Percentiles rank a stretch among this genome's conserved stretches.
These are phyloP conservation scores for Lampris incognitus DNA, from an alignment of 2,113 vertebrate species.

Conservation along the genomic window DNA sequence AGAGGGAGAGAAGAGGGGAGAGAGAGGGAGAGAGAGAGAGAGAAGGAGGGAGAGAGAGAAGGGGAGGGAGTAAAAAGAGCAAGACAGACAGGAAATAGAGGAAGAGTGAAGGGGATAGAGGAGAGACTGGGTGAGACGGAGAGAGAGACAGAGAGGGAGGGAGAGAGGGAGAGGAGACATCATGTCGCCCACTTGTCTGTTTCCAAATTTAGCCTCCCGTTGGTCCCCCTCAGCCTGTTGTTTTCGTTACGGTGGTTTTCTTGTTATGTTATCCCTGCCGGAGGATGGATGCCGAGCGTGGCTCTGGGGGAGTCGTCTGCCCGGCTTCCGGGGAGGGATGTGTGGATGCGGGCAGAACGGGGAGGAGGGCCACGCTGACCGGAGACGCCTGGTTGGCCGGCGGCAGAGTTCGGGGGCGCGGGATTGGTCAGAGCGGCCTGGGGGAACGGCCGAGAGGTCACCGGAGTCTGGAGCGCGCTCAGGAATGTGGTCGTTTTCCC, in stretches of 20 bases:
- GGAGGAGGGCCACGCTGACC: conserved; percentile 32
- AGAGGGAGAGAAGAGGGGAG: background rate
- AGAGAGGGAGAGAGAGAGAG: background rate
- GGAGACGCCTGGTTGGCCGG: conserved; percentile 46
- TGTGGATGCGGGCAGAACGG: conserved; percentile 48
- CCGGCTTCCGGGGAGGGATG: conserved; percentile 45
- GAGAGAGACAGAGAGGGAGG: background rate
- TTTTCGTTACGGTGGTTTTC: conserved; percentile 59
- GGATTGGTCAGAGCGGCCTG: conserved; percentile 25
- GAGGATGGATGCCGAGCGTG: conserved; percentile 7
- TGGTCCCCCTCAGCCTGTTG: conserved; percentile 34
- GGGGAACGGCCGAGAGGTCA: conserved; percentile 30
- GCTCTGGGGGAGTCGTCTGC: conserved; percentile 19
- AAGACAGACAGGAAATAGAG: background rate
- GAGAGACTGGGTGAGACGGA: too few relatives aligned
- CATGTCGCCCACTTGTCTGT: conserved; percentile 50
- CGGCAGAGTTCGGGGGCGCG: conserved; percentile 30
- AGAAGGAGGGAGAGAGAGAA: background rate
- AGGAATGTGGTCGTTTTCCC: conserved; percentile 22
- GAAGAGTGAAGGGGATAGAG: background rate
- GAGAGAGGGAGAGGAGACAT: conserved; percentile 23
- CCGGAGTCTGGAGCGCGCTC: conserved; percentile 18
- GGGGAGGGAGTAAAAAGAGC: too few relatives aligned
- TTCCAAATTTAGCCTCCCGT: conserved; percentile 68
- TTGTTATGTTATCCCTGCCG: background rate